Evolutionary conservation across 2,113 vertebrate genomes (phyloP).

Genomic region (Onychorhynchus coronatus): DNA sequence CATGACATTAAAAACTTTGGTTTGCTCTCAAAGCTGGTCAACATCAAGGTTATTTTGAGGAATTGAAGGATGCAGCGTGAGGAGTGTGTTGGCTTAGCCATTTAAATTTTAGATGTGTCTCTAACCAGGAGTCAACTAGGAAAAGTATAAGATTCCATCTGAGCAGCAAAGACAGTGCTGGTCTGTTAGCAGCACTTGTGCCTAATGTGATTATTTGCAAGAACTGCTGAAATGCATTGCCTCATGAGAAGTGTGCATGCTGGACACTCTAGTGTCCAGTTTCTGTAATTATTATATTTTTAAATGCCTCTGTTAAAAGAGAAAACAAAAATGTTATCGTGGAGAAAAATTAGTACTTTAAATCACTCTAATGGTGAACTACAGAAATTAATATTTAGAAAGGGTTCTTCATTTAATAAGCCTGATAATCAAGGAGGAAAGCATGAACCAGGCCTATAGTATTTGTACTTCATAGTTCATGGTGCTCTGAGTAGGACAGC

Average conservation of each 20-base stretch:
- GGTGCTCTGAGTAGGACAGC: background rate
- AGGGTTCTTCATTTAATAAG: background rate
- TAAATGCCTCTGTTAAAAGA: background rate
- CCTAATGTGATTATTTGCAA: background rate
- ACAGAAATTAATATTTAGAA: background rate
- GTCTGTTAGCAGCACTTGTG: background rate
- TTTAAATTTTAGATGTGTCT: background rate
- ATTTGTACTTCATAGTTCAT: background rate
- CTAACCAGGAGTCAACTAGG: background rate
- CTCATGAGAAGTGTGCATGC: background rate
- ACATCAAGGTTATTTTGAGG: background rate
- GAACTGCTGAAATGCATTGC: background rate
- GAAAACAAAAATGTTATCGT: background rate
- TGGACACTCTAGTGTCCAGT: background rate
- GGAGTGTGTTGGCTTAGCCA: accelerated
- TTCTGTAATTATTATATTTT: background rate
- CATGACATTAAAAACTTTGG: background rate
- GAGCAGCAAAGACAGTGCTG: background rate
- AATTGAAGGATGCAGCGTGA: background rate
- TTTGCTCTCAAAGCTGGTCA: background rate
- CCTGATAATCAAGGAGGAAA: background rate
- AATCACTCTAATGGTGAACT: background rate
- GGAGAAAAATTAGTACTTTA: background rate
- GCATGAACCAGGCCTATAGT: background rate
- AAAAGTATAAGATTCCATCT: background rate